These are phyloP conservation scores for Mystacornis crossleyi DNA, from an alignment of 2,113 vertebrate species.

Conservation along the genomic window DNA sequence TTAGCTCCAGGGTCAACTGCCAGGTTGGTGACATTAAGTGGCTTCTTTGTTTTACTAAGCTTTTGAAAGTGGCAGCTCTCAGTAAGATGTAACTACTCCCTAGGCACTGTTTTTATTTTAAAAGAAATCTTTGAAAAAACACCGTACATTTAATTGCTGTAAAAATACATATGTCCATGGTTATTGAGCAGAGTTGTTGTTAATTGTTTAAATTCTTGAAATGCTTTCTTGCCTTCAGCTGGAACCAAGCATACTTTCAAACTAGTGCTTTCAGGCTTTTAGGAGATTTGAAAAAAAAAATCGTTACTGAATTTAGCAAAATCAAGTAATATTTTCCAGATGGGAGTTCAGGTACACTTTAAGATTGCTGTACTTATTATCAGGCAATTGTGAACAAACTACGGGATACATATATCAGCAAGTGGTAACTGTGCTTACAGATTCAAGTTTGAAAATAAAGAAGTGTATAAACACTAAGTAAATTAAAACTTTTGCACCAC, in stretches of 20 bases:
- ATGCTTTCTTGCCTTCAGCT: background rate
- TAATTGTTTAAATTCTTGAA: background rate
- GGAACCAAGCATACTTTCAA: background rate
- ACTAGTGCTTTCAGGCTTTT: background rate
- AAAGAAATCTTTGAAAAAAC: background rate
- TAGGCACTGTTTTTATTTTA: background rate
- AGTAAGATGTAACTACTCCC: background rate
- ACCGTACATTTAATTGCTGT: background rate
- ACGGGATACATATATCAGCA: background rate
- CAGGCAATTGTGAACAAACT: background rate
- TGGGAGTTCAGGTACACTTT: background rate
- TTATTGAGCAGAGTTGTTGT: background rate
- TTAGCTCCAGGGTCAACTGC: slow-evolving; percentile 52
- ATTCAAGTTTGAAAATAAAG: background rate
- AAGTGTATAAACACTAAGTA: background rate
- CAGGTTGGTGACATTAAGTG: slow-evolving; percentile 54
- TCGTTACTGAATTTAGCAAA: background rate
- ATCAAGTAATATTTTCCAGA: background rate
- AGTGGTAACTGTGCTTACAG: background rate
- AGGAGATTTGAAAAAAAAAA: background rate
- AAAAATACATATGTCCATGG: background rate
- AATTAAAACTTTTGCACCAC: background rate
- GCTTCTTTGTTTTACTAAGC: slow-evolving; percentile 3
- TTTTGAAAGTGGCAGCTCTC: slow-evolving; percentile 25
- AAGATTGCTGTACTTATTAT: background rate